Base-by-base conservation (phyloP, 1,140 invertebrate species). In the Kradibia gibbosae region DNA sequence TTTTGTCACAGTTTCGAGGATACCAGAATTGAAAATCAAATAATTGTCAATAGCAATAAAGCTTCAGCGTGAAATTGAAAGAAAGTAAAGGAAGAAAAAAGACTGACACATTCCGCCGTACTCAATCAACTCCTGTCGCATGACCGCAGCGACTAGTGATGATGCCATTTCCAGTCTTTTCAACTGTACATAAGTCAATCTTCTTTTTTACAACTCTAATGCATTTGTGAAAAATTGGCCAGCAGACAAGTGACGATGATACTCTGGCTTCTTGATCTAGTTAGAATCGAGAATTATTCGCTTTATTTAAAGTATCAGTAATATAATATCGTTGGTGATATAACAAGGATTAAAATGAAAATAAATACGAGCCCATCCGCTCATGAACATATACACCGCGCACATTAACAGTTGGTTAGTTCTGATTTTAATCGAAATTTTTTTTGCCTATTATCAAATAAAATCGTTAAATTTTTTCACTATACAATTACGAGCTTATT, bases 61-160 rank as follows among this genome's bases (percentile, higher is more conserved):
- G 50, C 36, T 67, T 45, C 31, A 80, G 71, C 42, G 71, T 74
- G 55, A 62, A 65, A 62, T 31, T 53, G 39, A 74, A 31, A 67
- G 22, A 75, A 11, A 25, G 76, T n/a, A 79, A 55, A 36, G 31
- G 48, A 55, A 42, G 71, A 65, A 48, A 31, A 31, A 50, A 80
- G 15, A 36, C 48, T 53, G 57, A 4, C 60, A 60, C 39, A 39
- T 3, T 53, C 10, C 3, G 45, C 62, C 80, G 80, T 60, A 76
- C 57, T 25, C 22, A 70, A 50, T 45, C 70, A 42, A 17, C 39
- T 73, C 78, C 1, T 72, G 13, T 78, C 45, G 25, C 76, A 39
- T 86, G 88, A 83, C 82, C 78, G 11, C 25, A 20, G 22, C 31
- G 17, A 22, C 8, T 85, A 42, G 70, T 85, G 42, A 81, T 82